Conservation (phyloP, 2,113 vertebrate genomes). For the Centropristis striata region DNA sequence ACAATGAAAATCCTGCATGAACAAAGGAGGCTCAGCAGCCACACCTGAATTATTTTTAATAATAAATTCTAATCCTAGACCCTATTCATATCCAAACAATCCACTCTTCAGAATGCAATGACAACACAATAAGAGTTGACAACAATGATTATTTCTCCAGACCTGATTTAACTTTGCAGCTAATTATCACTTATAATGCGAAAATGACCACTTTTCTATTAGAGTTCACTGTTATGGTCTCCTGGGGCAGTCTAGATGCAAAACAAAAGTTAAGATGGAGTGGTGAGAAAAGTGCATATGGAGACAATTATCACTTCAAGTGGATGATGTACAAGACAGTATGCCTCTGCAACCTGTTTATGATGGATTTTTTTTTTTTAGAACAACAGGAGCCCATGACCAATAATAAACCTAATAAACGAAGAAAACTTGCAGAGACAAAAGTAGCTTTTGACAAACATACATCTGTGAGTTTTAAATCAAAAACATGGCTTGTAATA, state of each 20-base stretch:
- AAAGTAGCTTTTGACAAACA: neutral
- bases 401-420: slow-evolving; percentile 17
- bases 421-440: slow-evolving; percentile 14
- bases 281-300: neutral
- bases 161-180: slow-evolving; percentile 2
- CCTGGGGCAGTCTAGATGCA: neutral
- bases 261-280: slow-evolving; percentile 16
- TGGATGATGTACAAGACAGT: slow-evolving; percentile 40
- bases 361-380: slow-evolving; percentile 18
- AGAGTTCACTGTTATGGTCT: neutral
- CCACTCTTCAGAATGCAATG: slow-evolving; percentile 22
- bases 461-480: slow-evolving; percentile 10
- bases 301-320: slow-evolving; percentile 32
- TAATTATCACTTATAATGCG: slow-evolving; percentile 31
- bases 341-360: slow-evolving; percentile 19
- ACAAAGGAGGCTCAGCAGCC: slow-evolving; percentile 11
- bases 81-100: slow-evolving; percentile 26
- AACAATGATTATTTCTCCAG: slow-evolving; percentile 27
- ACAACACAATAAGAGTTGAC: slow-evolving; percentile 23
- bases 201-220: slow-evolving; percentile 33
- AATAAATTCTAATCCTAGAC: neutral
- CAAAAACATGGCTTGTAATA: neutral
- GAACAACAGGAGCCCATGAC: slow-evolving; percentile 11
- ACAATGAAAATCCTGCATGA: neutral
- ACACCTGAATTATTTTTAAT: neutral